phyloP scores from a whole-genome alignment of 2,888 invertebrate species.

The Phytoseiulus persimilis region DNA sequence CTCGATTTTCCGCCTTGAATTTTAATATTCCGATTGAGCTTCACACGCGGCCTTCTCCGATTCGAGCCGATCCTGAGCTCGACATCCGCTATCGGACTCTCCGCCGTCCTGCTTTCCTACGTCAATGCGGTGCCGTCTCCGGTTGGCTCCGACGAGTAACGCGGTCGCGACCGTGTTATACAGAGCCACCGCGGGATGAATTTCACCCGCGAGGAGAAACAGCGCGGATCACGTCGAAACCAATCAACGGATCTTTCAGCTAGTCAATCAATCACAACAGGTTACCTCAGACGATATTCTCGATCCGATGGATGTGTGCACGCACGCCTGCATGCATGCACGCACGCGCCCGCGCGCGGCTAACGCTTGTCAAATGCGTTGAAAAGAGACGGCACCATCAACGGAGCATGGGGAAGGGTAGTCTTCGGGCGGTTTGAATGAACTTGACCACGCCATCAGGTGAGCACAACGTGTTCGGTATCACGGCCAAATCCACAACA shows the following conservation, averaged over 20 bases:
- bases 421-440: neutral
- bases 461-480: neutral
- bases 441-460: neutral
- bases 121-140: too few species aligned
- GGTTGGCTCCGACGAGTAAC: too few species aligned
- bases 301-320: neutral
- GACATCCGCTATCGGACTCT: too few species aligned
- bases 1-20: too few species aligned
- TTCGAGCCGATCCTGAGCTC: too few species aligned
- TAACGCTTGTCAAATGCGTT: too few species aligned
- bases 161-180: neutral
- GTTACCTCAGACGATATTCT: neutral
- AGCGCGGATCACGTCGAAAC: neutral
- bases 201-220: neutral
- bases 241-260: neutral
- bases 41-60: too few species aligned
- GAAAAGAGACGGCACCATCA: neutral
- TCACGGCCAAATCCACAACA: neutral
- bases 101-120: too few species aligned
- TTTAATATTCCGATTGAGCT: too few species aligned
- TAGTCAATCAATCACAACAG: neutral
- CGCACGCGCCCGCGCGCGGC: neutral
- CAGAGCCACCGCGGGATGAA: neutral
- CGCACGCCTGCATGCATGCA: neutral
- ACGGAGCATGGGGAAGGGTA: neutral